Conservation (phyloP, 2,113 vertebrate species). For the Motacilla alba region DNA sequence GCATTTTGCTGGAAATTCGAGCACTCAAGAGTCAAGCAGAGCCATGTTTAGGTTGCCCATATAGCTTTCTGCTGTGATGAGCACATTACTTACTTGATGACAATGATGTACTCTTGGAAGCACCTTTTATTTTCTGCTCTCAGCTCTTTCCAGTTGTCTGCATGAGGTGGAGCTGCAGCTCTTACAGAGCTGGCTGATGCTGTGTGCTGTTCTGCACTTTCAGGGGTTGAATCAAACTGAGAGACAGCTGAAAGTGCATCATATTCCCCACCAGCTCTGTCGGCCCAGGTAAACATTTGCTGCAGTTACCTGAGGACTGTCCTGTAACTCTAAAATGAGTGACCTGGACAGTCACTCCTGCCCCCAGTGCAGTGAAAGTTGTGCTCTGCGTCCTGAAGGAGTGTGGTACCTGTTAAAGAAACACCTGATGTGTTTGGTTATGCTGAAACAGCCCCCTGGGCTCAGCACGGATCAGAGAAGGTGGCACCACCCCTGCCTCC, state of each 20-base stretch:
- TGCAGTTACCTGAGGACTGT: background rate
- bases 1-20: background rate
- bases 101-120: background rate
- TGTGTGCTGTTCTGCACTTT: background rate
- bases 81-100: background rate
- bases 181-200: background rate
- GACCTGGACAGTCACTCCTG: background rate
- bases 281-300: background rate
- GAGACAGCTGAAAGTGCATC: background rate
- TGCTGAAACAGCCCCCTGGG: background rate
- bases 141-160: background rate
- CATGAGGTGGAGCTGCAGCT: background rate
- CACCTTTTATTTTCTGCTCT: background rate
- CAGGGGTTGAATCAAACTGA: background rate
- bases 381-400: background rate
- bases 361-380: fast-evolving
- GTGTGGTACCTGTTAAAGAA: background rate
- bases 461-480: background rate
- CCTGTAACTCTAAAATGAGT: background rate
- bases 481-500: background rate
- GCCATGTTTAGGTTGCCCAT: background rate
- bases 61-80: background rate
- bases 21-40: background rate
- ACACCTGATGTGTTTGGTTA: background rate
- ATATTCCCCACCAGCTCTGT: background rate